Conservation (phyloP, 2,113 vertebrate species). For the Silurus meridionalis region DNA sequence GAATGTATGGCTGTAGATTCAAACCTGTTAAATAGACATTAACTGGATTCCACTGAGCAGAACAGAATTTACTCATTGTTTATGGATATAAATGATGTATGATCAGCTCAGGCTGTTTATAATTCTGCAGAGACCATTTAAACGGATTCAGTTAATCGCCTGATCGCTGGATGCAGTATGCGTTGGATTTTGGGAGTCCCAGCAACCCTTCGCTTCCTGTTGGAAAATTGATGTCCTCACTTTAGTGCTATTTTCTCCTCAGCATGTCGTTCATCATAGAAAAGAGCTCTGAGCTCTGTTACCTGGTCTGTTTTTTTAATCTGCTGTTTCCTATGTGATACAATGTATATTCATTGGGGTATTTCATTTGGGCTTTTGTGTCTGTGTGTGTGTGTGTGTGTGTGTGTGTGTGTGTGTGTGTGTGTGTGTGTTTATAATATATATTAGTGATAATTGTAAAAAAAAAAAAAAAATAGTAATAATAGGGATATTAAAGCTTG, state of each 20-base stretch:
- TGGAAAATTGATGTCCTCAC: not conserved
- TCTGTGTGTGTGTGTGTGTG: too few relatives aligned
- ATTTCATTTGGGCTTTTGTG: too few relatives aligned
- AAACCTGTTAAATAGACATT: slow-evolving; percentile 55
- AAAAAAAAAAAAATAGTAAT: too few relatives aligned
- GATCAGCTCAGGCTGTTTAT: not conserved
- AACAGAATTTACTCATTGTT: slow-evolving; percentile 58
- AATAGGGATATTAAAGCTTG: not conserved
- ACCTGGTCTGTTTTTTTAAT: slow-evolving; percentile 8
- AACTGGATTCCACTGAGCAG: slow-evolving; percentile 55
- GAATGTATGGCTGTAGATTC: slow-evolving; percentile 55
- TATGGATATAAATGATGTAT: slow-evolving; percentile 33
- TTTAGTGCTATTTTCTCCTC: slow-evolving; percentile 13
- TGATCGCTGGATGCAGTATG: not conserved
- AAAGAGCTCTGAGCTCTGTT: slow-evolving; percentile 24
- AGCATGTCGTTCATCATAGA: slow-evolving; percentile 8
- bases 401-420: too few relatives aligned
- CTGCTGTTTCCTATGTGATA: slow-evolving; percentile 24
- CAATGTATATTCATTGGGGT: not conserved
- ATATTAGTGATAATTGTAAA: too few relatives aligned
- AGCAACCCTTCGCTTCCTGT: not conserved
- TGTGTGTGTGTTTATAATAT: too few relatives aligned
- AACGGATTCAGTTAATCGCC: not conserved
- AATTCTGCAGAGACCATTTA: not conserved
- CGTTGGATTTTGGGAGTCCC: not conserved